Evolutionary conservation across 2,888 invertebrate genomes (phyloP), one percentile per base, ranked within the genome.

Genomic region (Drosophila picticornis): DNA sequence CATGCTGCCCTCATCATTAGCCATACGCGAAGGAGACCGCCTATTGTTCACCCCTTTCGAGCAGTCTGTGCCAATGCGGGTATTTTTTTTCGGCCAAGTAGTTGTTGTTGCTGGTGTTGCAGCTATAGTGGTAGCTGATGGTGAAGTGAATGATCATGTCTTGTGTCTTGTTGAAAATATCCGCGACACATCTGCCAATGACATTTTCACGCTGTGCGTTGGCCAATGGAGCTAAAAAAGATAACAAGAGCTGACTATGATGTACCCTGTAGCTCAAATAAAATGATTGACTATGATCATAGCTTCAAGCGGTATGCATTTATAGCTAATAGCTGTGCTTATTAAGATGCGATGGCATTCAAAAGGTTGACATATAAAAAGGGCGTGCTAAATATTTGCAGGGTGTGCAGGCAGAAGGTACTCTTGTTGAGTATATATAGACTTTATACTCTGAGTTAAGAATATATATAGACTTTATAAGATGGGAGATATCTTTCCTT

Each of bases 131-230:
- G 40, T n/a, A 51, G 53, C 10, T 58, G 61, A 61, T 71, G 71
- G 56, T 50, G 59, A 60, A 46, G 53, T 77, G 57, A 61, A 48
- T 62, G 75, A 73, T 66, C 74, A 59, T 59, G 78, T 53, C 34
- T 52, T 51, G 34, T 57, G 59, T 53, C 27, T 34, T 66, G 68
- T 58, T 83, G 86, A 81, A 83, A 81, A 88, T 84, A 83, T 83
- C 84, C 81, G 84, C 88, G 84, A 84, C 84, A 87, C 90, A 84
- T 84, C 88, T 89, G 88, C 84, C 84, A 90, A 85, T 85, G 84
- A 85, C 90, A 85, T 85, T 85, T 85, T 89, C 88, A 90, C 84
- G 87, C 84, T 80, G 58, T 72, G 68, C 75, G 75, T 78, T 75
- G 63, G 66, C 82, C 80, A 73, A 77, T 80, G 76, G 11, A 50